Base-by-base conservation (phyloP, 2,888 invertebrate species). In the Apamea crenata region DNA sequence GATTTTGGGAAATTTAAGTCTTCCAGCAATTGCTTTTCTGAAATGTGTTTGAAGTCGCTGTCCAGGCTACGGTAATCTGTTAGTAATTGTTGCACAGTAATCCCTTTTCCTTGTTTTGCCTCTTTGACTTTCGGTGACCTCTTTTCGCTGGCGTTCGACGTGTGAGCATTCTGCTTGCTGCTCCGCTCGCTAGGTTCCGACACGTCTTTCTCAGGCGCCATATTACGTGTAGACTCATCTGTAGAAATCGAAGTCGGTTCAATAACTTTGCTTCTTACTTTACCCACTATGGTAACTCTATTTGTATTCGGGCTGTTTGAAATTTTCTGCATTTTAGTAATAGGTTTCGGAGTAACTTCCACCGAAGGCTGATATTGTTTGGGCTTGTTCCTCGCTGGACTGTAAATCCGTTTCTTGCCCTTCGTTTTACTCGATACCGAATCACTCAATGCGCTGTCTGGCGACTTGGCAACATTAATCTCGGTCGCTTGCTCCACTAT, bases 331-430 rank as follows among this genome's bases (percentile, higher is more conserved):
- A 96, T 93, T 86, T 96, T 96, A 1, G 59, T 88, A 0, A 84
- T 83, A 0, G 95, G 95, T 85, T 95, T 96, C 0, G 96, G 96
- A 0, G 96, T 95, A 0, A 92, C n/a, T 1, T 95, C 94, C 8
- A 90, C 69, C 0, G 80, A 83, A 0, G 84, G 79, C 1, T 84
- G 73, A 29, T 70, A 44, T 1, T 87, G 18, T 14, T 85, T 89
- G n/a, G 86, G 56, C 63, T 89, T 90, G 3, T 65, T 91, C 79
- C 21, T 69, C 0, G 87, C 74, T 0, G 95, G 93, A 81, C 93
- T 95, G 80, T 94, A 93, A 8, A 84, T 88, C 0, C 95, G 93
- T 82, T 96, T 96, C 53, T 93, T 94, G 0, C 89, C 79, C 85
- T 93, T 94, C 0, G 32, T 6, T 18, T 3, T 8, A 0, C 4